These are phyloP conservation scores for Sclerurus mexicanus DNA, from an alignment of 2,113 vertebrate species.

Conservation along the genomic window DNA sequence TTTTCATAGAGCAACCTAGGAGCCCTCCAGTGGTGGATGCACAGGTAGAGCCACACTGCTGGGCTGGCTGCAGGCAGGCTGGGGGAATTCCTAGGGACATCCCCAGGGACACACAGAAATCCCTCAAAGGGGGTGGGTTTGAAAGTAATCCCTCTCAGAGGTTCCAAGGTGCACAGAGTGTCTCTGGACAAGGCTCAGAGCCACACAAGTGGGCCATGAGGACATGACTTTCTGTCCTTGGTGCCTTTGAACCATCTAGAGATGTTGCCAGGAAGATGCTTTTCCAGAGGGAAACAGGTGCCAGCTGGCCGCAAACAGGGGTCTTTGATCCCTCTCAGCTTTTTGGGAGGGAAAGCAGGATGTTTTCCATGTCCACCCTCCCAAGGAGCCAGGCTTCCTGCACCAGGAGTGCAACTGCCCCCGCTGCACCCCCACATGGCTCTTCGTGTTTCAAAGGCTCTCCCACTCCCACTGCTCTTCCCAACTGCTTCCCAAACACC, in stretches of 20 bases:
- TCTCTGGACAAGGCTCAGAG: fast-evolving
- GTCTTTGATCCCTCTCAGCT: background rate
- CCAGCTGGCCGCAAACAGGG: background rate
- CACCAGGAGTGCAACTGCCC: background rate
- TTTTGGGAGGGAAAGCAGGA: background rate
- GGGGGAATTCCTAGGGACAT: background rate
- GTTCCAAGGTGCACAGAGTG: background rate
- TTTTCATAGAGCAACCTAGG: background rate
- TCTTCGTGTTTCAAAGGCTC: constrained; percentile 13
- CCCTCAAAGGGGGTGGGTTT: fast-evolving
- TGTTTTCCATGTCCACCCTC: background rate
- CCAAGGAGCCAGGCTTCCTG: background rate
- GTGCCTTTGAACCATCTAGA: background rate
- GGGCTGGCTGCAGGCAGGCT: background rate
- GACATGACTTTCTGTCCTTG: background rate
- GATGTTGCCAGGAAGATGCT: background rate
- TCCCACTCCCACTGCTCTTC: background rate
- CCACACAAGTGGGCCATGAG: background rate
- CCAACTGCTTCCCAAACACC: background rate
- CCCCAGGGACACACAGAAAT: background rate
- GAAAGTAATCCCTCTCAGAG: background rate
- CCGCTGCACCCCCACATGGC: fast-evolving
- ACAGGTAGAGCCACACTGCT: fast-evolving
- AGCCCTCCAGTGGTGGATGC: background rate
- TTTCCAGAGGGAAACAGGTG: background rate